Percentiles rank a stretch among this genome's conserved stretches.
Conservation (phyloP, 2,888 invertebrate genomes). For the Xestoiulus laeticollis region DNA sequence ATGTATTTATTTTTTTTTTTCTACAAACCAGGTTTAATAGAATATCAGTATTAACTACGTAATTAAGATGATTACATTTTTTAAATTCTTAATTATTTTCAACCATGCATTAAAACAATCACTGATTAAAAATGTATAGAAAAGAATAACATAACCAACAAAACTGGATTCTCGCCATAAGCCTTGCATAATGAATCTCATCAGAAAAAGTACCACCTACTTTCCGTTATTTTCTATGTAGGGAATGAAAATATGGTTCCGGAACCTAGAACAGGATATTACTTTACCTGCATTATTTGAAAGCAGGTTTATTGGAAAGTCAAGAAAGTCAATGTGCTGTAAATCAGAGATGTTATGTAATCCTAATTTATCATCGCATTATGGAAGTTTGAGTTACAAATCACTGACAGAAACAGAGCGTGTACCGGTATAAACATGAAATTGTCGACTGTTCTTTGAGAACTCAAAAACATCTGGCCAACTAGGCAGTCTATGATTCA, state of each 20-base stretch:
- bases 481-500: background rate
- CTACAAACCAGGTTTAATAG: no score
- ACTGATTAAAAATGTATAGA: background rate
- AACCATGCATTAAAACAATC: background rate
- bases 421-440: background rate
- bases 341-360: background rate
- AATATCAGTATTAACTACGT: background rate
- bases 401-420: background rate
- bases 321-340: conserved; percentile 13
- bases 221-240: background rate
- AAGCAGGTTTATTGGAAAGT: background rate
- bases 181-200: background rate
- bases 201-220: background rate
- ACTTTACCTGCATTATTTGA: background rate
- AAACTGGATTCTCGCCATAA: no score
- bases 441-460: no score
- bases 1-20: no score
- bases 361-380: background rate
- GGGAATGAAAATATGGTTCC: background rate
- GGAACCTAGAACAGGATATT: background rate
- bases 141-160: background rate
- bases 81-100: background rate
- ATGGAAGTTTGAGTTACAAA: background rate
- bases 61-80: background rate
- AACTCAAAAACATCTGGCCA: background rate